Percentiles rank a stretch among this genome's conserved stretches.
Evolutionary conservation across 1,140 invertebrate species (phyloP).

Genomic region (Matsumurasca onukii): DNA sequence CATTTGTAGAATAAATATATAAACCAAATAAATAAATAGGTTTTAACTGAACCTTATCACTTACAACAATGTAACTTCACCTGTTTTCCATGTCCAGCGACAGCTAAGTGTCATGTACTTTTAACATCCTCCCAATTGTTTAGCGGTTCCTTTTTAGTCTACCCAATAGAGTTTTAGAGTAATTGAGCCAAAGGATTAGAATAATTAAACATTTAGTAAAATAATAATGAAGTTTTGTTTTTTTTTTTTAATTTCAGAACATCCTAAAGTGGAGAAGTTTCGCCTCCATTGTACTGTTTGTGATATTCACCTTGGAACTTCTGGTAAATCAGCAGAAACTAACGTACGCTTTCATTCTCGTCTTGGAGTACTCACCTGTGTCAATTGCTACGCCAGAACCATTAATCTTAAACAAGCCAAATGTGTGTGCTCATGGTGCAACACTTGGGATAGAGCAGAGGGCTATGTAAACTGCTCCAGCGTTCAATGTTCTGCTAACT

Average conservation of each 20-base stretch:
- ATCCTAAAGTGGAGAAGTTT: conserved; percentile 7
- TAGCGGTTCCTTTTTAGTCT: background rate
- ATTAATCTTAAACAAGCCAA: background rate
- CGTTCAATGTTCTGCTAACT: background rate
- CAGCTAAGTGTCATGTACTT: background rate
- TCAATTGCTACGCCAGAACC: background rate
- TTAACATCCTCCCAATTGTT: background rate
- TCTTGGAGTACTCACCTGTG: background rate
- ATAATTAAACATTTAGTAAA: too few relatives aligned
- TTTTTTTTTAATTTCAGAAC: background rate
- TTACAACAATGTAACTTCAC: too few relatives aligned
- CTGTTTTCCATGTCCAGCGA: background rate
- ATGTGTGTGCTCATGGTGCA: background rate
- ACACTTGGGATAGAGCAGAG: background rate
- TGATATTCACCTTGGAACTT: background rate
- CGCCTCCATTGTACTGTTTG: conserved; percentile 13
- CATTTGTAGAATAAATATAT: too few relatives aligned
- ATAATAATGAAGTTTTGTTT: too few relatives aligned
- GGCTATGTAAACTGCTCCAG: background rate
- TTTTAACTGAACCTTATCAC: too few relatives aligned
- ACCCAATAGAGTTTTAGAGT: background rate
- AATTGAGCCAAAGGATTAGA: background rate
- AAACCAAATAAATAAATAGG: too few relatives aligned
- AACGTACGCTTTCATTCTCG: background rate
- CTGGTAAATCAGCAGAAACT: background rate